Percentiles rank a stretch among this genome's conserved stretches.
Evolutionary conservation across 92 coral and sea anemone genomes (phyloP).

Genomic region (Actinernus sp.): DNA sequence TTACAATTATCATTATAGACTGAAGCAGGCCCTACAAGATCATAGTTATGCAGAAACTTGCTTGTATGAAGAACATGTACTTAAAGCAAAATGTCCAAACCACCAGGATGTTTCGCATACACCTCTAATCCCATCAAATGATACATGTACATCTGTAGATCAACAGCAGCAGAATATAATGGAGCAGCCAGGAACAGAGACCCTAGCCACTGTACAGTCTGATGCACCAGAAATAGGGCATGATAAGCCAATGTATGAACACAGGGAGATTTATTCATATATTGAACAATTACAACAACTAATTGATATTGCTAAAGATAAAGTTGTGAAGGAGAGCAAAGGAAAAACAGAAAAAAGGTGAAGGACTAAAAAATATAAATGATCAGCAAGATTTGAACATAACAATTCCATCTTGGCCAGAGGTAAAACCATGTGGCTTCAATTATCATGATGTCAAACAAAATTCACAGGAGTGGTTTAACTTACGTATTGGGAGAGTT

Average conservation of each 20-base stretch:
- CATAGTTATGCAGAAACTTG: conserved; percentile 21
- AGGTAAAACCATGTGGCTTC: conserved; percentile 49
- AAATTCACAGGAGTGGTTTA: conserved; percentile 35
- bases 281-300: conserved; percentile 22
- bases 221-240: neutral
- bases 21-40: conserved; percentile 48
- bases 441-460: conserved; percentile 44
- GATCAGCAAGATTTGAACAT: conserved; percentile 8
- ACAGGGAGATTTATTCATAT: conserved; percentile 23
- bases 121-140: neutral
- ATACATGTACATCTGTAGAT: no score
- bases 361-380: no score
- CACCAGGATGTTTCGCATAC: no score
- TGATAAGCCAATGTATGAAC: conserved; percentile 38
- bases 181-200: neutral
- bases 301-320: conserved; percentile 31
- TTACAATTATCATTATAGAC: conserved; percentile 40
- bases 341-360: neutral
- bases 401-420: conserved; percentile 20
- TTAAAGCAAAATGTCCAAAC: no score
- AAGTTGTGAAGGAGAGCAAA: conserved; percentile 18
- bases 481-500: conserved; percentile 37
- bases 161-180: no score
- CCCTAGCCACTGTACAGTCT: conserved; percentile 2
- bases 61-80: no score